These are phyloP conservation scores for Acipenser transmontanus DNA, from an alignment of 2,797 vertebrate species.

Conservation along the genomic window DNA sequence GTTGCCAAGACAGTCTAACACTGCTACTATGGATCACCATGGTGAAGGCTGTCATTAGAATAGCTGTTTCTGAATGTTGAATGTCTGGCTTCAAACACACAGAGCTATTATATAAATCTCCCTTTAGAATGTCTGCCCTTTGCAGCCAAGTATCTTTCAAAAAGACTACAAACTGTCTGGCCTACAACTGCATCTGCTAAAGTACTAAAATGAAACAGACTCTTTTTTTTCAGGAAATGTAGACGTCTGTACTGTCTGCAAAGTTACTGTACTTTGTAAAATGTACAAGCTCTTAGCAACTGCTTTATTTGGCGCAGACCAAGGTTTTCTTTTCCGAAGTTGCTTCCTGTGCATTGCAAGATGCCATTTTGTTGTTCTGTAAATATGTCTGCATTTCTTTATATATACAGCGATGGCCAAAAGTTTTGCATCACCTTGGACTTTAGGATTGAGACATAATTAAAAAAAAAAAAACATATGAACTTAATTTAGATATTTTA, in stretches of 20 bases:
- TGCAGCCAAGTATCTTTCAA: conserved; percentile 38
- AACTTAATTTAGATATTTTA: too few relatives aligned
- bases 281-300: conserved; percentile 36
- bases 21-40: conserved; percentile 53
- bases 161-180: conserved; percentile 42
- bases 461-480: too few relatives aligned
- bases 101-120: conserved; percentile 57
- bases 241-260: conserved; percentile 59
- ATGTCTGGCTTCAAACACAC: conserved; percentile 55
- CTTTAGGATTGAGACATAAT: too few relatives aligned
- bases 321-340: too few relatives aligned
- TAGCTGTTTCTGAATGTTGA: conserved; percentile 51
- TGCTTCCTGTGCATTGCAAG: too few relatives aligned
- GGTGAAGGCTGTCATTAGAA: conserved; percentile 58
- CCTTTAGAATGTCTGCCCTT: conserved; percentile 61
- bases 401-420: too few relatives aligned
- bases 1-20: conserved; percentile 51
- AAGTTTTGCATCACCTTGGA: too few relatives aligned
- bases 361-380: too few relatives aligned
- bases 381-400: too few relatives aligned
- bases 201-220: conserved; percentile 26
- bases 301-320: conserved; percentile 14
- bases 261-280: conserved; percentile 44
- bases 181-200: conserved; percentile 46
- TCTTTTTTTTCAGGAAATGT: conserved; percentile 39